phyloP scores from a whole-genome alignment of 2,888 invertebrate genomes.

The Clunio marinus region DNA sequence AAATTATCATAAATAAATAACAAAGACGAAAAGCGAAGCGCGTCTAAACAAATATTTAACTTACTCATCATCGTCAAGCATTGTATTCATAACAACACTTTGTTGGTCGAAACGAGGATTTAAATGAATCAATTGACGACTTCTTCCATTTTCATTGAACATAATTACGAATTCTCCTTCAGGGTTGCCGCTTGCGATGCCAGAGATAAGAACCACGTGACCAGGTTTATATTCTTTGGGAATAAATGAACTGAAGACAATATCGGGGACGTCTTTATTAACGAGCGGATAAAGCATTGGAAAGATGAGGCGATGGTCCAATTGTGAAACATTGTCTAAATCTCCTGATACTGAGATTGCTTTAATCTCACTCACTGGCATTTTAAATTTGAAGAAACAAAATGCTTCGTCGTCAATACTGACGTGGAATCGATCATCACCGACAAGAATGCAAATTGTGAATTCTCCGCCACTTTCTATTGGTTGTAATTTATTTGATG shows the following conservation, averaged over 20 bases:
- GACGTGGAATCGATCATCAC: slow-evolving; percentile 45
- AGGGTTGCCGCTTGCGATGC: slow-evolving; percentile 48
- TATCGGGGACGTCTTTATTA: slow-evolving; percentile 46
- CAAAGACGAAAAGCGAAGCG: neutral
- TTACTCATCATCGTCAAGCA: slow-evolving; percentile 49
- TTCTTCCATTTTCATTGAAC: slow-evolving; percentile 48
- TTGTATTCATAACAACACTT: slow-evolving; percentile 48
- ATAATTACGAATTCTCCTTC: slow-evolving; percentile 49
- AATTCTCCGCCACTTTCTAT: slow-evolving; percentile 34
- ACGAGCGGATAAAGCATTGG: slow-evolving; percentile 50
- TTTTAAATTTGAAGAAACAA: slow-evolving; percentile 48
- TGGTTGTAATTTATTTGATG: neutral
- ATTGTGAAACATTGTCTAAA: slow-evolving; percentile 49
- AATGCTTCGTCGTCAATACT: slow-evolving; percentile 49
- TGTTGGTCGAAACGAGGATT: slow-evolving; percentile 49
- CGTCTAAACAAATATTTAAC: neutral
- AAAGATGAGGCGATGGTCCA: slow-evolving; percentile 49
- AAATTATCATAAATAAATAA: neutral
- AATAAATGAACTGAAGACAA: slow-evolving; percentile 48
- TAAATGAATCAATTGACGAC: slow-evolving; percentile 49
- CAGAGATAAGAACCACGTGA: slow-evolving; percentile 49
- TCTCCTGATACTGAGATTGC: slow-evolving; percentile 48
- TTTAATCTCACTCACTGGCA: slow-evolving; percentile 45
- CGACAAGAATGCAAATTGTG: slow-evolving; percentile 38
- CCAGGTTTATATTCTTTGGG: slow-evolving; percentile 49